These are phyloP conservation scores for Porites cylindrica DNA, from an alignment of 92 coral and sea anemone genomes.

Conservation along the genomic window DNA sequence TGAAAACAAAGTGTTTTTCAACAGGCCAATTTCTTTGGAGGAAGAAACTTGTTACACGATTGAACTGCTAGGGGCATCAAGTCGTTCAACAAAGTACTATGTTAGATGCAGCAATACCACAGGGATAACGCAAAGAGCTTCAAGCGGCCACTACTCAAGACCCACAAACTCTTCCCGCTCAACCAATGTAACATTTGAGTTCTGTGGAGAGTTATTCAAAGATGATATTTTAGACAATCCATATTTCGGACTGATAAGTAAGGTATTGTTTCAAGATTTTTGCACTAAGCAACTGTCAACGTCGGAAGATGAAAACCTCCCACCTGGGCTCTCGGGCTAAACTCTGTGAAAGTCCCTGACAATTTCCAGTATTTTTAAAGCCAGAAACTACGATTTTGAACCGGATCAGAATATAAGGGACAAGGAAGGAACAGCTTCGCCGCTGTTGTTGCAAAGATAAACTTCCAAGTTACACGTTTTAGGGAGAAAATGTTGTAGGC, in stretches of 20 bases:
- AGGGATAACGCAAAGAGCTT: too few species aligned
- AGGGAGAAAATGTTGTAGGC: too few species aligned
- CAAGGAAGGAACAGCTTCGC: too few species aligned
- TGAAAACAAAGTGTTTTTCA: constrained; percentile 9
- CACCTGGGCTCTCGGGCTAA: too few species aligned
- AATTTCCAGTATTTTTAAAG: too few species aligned
- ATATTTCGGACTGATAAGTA: not conserved
- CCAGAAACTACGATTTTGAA: too few species aligned
- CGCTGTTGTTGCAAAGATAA: too few species aligned
- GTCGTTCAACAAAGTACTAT: too few species aligned
- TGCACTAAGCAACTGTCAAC: not conserved
- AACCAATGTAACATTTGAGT: not conserved
- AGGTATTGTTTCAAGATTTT: not conserved
- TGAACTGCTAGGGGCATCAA: not conserved
- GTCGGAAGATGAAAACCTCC: not conserved
- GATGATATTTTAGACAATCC: not conserved
- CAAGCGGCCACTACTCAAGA: not conserved
- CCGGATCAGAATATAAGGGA: too few species aligned
- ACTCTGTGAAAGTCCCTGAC: too few species aligned
- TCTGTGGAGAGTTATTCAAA: not conserved
- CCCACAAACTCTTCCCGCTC: not conserved
- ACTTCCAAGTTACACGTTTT: too few species aligned
- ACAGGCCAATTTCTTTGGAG: not conserved
- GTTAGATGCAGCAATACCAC: too few species aligned
- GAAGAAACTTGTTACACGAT: not conserved